Base-by-base conservation (phyloP, 2,113 vertebrate genomes). In the Anthoscopus minutus region DNA sequence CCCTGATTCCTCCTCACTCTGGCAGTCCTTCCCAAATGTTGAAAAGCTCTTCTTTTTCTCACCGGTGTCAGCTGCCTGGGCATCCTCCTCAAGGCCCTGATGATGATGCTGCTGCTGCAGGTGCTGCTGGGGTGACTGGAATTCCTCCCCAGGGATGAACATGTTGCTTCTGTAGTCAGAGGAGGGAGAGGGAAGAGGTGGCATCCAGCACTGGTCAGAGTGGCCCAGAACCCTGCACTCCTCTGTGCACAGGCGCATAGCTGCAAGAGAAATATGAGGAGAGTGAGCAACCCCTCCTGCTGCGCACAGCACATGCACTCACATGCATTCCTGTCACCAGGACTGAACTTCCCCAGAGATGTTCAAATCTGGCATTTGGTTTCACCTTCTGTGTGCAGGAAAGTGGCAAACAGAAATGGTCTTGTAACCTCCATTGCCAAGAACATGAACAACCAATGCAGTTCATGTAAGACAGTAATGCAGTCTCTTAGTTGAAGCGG, bases 141-240 rank as follows among this genome's bases (percentile, higher is more conserved):
- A 98, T 70, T 99, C 99, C 84, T 99, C 99, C 3, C 99, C 98
- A 0, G 99, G 99, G 77, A 99, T 99, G 97, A 99, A 99, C 97
- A 99, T 98, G 97, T 99, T 99, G 81, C 98, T 99, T 20, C 99
- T 97, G 74, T 99, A 99, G 93, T 99, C 99, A 0, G 99, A 98
- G 13, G 99, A 98, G 0, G 98, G 99, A 11, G 98, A 98, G 37
- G 98, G 97, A 93, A 99, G 92, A 0, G 99, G 99, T 0, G 99
- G 99, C 99, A 99, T 99, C 99, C 99, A 99, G 97, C 99, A 99
- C 97, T 99, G 99, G 97, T 99, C 99, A 0, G 99, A 99, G 95
- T 99, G 99, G 10, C 99, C 99, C 74, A 99, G 98, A 37, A 99
- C 98, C 17, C 99, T 97, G 94, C 99, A 99, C 87, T 99, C 99